Evolutionary conservation across 1,140 invertebrate species (phyloP), one percentile per base, ranked within the genome.

Genomic region (Brachionus rotundiformis): DNA sequence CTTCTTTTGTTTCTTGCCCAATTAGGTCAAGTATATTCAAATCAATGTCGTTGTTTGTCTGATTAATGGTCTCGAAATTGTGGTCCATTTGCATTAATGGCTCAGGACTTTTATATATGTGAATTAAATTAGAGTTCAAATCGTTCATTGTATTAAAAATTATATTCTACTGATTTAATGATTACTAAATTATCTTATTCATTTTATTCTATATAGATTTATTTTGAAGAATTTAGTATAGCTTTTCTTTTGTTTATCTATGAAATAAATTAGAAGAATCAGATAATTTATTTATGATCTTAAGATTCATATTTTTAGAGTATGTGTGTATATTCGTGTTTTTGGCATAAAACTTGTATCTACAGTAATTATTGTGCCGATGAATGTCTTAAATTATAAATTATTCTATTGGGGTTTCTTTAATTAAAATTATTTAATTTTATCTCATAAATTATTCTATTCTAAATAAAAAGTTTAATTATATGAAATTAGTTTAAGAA

Each of bases 281-380:
- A 54, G 47, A 54, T 54, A 54, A 54, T 54, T 54, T 54, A 54
- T 54, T 54, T 54, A 54, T 54, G 47, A 54, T 54, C 47, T 54
- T 19, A 7, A 8, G n/a, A 54, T 54, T 54, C 47, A 54, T 54
- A 54, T 54, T 49, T 54, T 54, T 19, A 23, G 7, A 19, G 47
- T 54, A 19, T 19, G 47, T 49, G 47, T 54, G 47, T 19, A 54
- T 54, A 54, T 54, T 54, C 19, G 7, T 54, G 19, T 25, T 54
- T 54, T 23, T 54, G 47, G 47, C 47, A 54, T 54, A 54, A 54
- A 54, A 54, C 7, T 54, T 54, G 4, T 54, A 54, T 54, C 47
- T 54, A 19, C 8, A 54, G 47, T 54, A 54, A 54, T 54, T 54
- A 54, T 19, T 25, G 47, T 54, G 47, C 47, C 23, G 47, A 54